A percentile compares a stretch with the other conserved stretches of the same genome.
Evolutionary conservation across 2,113 vertebrate genomes (phyloP).

Genomic region (Megatriorchis doriae): DNA sequence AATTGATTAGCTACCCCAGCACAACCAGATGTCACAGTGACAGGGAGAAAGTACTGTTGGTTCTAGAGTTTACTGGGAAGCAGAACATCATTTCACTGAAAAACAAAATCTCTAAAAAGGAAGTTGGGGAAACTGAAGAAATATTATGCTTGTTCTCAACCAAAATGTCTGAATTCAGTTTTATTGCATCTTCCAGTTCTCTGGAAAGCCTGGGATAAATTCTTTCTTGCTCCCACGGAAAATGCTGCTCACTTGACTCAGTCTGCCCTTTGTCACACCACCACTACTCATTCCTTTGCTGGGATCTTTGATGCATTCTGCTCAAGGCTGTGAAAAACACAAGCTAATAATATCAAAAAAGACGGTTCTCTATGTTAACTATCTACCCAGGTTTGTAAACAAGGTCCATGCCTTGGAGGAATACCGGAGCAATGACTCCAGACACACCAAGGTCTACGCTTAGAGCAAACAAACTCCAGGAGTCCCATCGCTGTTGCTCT

Average conservation of each 20-base stretch:
- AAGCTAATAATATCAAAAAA: neutral
- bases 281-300: neutral
- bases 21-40: neutral
- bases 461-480: neutral
- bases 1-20: slow-evolving; percentile 26
- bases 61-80: neutral
- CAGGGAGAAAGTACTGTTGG: neutral
- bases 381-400: neutral
- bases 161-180: neutral
- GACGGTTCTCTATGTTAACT: neutral
- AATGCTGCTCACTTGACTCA: neutral
- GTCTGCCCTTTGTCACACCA: neutral
- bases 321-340: neutral
- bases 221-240: neutral
- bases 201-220: neutral
- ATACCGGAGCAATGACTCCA: neutral
- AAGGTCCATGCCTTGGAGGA: neutral
- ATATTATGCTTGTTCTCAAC: neutral
- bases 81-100: neutral
- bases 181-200: neutral
- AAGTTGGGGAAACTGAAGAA: neutral
- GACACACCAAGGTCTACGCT: neutral
- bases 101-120: neutral
- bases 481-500: neutral
- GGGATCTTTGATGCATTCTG: neutral